phyloP scores from a whole-genome alignment of 2,113 vertebrate genomes.

The Epinephelus fuscoguttatus region DNA sequence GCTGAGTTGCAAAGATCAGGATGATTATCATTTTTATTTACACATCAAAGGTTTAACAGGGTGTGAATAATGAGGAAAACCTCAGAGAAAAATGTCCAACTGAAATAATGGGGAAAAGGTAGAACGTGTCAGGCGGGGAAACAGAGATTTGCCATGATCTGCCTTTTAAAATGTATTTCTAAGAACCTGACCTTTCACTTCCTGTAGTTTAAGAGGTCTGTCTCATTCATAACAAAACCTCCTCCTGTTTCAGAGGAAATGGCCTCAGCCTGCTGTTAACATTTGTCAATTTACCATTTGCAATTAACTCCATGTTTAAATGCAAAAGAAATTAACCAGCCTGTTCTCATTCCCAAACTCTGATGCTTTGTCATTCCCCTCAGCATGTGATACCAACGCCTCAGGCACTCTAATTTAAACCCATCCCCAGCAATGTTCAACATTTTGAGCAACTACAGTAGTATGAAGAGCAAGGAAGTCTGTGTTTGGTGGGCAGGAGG shows the following conservation, averaged over 20 bases:
- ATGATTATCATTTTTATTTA: conserved; percentile 48
- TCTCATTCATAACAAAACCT: neutral
- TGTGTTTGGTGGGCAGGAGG: no score
- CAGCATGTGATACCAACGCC: no score
- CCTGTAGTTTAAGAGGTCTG: neutral
- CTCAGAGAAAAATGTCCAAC: neutral
- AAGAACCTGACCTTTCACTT: neutral
- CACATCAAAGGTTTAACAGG: conserved; percentile 25
- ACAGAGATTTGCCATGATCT: neutral
- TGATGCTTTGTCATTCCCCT: no score
- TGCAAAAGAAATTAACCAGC: no score
- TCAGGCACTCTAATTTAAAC: no score
- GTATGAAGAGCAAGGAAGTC: no score
- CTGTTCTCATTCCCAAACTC: no score
- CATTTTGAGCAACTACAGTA: no score
- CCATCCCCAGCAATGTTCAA: no score
- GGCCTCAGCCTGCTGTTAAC: neutral
- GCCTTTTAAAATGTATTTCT: neutral
- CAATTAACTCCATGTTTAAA: neutral
- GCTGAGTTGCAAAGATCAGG: conserved; percentile 47
- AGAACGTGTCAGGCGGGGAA: neutral
- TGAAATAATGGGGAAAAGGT: neutral
- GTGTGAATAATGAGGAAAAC: conserved; percentile 9
- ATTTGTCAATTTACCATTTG: no score
- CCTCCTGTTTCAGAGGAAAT: neutral